Evolutionary conservation across 2,797 vertebrate genomes (phyloP), one percentile per base, ranked within the genome.

Genomic region (Luscinia megarhynchos): DNA sequence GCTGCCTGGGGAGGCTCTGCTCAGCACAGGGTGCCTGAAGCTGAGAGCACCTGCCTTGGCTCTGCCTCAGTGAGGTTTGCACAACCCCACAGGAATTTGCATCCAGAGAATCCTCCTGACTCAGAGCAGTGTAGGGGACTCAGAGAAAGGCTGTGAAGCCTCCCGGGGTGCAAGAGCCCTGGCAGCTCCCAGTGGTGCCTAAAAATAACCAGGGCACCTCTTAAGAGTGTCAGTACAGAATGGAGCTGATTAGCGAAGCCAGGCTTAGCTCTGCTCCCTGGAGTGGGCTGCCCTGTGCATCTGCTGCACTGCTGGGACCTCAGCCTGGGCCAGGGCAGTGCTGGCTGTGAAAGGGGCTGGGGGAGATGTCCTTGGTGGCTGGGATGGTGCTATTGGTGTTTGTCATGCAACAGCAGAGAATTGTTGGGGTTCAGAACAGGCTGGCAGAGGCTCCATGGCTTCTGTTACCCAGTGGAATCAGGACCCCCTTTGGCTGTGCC

Each of bases 171-270:
- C 1, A 1, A 62, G 38, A 87, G 79, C 76, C 79, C 89, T 90
- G 79, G 75, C 80, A 94, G 80, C 36, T 94, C 87, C 91, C 76
- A 63, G 77, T 1, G 1, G 51, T 27, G 72, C 61, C 83, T 96
- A 95, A 94, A 97, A 97, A 95, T 87, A 97, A 84, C 80, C 29
- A n/a, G 82, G 91, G 66, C 57, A 67, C 16, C 76, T 86, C 91
- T 66, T 72, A 10, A 53, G 77, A 81, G 59, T 40, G 66, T 93
- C 54, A 38, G 53, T 30, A 38, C 69, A 87, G 80, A 93, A 93
- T 13, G 84, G 88, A 73, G 83, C 66, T 78, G 83, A 72, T 92
- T 69, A 89, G 66, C 36, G 87, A 83, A 95, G 16, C 32, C 38
- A 57, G 91, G 62, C 51, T 83, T 41, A 77, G 74, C 64, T 89